Percentiles rank a stretch among this genome's conserved stretches.
These are phyloP conservation scores for Hermetia illucens DNA, from an alignment of 1,140 invertebrate genomes.

Conservation along the genomic window DNA sequence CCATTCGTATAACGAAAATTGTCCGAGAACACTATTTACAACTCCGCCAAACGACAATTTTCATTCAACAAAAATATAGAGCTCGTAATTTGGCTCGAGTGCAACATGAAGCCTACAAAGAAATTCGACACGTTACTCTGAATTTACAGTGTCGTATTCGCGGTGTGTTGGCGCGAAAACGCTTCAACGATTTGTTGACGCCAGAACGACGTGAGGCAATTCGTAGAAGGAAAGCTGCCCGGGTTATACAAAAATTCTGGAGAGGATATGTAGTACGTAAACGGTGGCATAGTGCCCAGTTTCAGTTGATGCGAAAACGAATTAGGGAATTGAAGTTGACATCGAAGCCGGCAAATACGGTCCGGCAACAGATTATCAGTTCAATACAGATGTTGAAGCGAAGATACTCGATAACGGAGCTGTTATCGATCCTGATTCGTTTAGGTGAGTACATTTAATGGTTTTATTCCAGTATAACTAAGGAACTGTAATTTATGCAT, in stretches of 20 bases:
- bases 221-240: conserved; percentile 36
- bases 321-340: conserved; percentile 31
- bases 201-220: conserved; percentile 32
- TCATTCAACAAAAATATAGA: conserved; percentile 34
- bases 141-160: conserved; percentile 32
- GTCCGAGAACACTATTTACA: conserved; percentile 21
- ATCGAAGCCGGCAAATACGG: conserved; percentile 31
- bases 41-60: conserved; percentile 20
- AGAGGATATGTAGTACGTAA: conserved; percentile 39
- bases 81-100: conserved; percentile 26
- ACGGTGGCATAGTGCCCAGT: conserved; percentile 11
- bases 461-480: too few relatives aligned
- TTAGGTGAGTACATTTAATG: too few relatives aligned
- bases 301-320: conserved; percentile 34
- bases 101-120: conserved; percentile 3
- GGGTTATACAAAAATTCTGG: conserved; percentile 50
- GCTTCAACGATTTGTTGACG: conserved; percentile 29
- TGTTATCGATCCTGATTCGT: conserved; percentile 16
- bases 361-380: conserved; percentile 20
- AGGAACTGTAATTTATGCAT: too few relatives aligned
- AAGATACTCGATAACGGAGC: conserved; percentile 19
- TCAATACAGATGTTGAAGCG: conserved; percentile 18
- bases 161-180: conserved; percentile 35
- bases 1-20: conserved; percentile 19
- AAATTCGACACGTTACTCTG: conserved; percentile 11